Evolutionary conservation across 2,888 invertebrate genomes (phyloP).

Genomic region (Smittia sp.): DNA sequence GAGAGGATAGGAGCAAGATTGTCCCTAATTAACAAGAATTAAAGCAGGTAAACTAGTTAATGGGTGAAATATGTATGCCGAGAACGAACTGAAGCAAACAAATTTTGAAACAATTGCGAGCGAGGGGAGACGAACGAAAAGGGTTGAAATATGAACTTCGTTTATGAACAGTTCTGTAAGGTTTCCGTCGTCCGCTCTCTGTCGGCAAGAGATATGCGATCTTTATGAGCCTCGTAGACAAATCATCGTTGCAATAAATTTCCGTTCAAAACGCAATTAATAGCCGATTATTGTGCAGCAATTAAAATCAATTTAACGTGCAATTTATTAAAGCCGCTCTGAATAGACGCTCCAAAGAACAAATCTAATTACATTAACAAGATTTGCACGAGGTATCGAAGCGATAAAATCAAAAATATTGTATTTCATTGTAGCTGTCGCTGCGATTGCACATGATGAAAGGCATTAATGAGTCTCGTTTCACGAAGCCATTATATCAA

Average conservation of each 20-base stretch:
- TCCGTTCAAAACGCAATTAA: slow-evolving; percentile 38
- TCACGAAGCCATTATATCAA: not conserved
- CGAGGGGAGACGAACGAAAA: not conserved
- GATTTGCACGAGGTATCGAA: slow-evolving; percentile 27
- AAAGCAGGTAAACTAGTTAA: slow-evolving; percentile 39
- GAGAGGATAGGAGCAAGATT: not conserved
- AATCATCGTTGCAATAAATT: slow-evolving; percentile 32
- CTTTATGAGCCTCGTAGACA: slow-evolving; percentile 25
- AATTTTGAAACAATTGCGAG: slow-evolving; percentile 23
- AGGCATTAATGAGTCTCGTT: not conserved
- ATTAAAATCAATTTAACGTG: slow-evolving; percentile 37
- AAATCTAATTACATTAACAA: slow-evolving; percentile 37
- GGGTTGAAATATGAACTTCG: slow-evolving; percentile 32
- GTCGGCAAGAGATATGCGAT: not conserved
- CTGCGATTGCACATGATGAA: not conserved
- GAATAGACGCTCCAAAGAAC: not conserved
- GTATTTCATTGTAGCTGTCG: not conserved
- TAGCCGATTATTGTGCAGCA: slow-evolving; percentile 33
- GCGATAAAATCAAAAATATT: slow-evolving; percentile 31
- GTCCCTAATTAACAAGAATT: slow-evolving; percentile 38
- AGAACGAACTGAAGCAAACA: slow-evolving; percentile 18
- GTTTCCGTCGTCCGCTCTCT: not conserved
- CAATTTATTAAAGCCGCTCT: not conserved
- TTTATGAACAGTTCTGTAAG: not conserved
- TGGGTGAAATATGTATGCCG: slow-evolving; percentile 40